Evolutionary conservation across 2,113 vertebrate genomes (phyloP), one percentile per base, ranked within the genome.

Genomic region (Daphoenositta chrysoptera): DNA sequence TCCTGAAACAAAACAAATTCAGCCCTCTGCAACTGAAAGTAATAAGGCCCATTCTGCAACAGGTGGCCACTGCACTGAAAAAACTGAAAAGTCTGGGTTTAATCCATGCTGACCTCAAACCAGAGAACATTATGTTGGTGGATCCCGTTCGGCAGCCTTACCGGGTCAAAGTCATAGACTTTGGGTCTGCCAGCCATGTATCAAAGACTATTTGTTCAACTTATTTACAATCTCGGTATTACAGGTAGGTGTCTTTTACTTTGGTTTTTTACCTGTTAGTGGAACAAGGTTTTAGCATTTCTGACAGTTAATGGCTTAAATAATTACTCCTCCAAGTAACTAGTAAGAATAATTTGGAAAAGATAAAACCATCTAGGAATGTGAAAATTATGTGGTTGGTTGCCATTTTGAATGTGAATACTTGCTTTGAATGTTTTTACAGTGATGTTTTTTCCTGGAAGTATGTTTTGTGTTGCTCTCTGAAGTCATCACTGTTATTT

Each of bases 91-190:
- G 98, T 97, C 98, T 99, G 98, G 99, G 99, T 97, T 99, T 99
- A 98, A 99, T 99, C 96, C 99, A 99, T 87, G 99, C 99, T 93
- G 99, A 99, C 98, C 99, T 99, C 95, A 99, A 99, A 98, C 99
- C 99, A 60, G 99, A 99, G 97, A 99, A 99, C 98, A 99, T 99
- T 97, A 99, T 99, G 99, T 98, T 99, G 97, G 99, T 99, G 98
- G 99, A 99, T 98, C 99, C 99, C 81, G 97, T 99, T 93, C 98
- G 99, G 92, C 99, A 99, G 98, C 99, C 99, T 87, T 99, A 99
- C 96, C 98, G 99, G 96, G 99, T 99, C 97, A 99, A 99, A 98
- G 99, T 99, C 80, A 99, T 99, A 95, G 99, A 99, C 98, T 99
- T 99, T 94, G 99, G 99, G 92, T 99, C 99, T 58, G 99, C 99